These are phyloP conservation scores for Pseudorectes ferrugineus DNA, from an alignment of 2,113 vertebrate species.

Conservation along the genomic window DNA sequence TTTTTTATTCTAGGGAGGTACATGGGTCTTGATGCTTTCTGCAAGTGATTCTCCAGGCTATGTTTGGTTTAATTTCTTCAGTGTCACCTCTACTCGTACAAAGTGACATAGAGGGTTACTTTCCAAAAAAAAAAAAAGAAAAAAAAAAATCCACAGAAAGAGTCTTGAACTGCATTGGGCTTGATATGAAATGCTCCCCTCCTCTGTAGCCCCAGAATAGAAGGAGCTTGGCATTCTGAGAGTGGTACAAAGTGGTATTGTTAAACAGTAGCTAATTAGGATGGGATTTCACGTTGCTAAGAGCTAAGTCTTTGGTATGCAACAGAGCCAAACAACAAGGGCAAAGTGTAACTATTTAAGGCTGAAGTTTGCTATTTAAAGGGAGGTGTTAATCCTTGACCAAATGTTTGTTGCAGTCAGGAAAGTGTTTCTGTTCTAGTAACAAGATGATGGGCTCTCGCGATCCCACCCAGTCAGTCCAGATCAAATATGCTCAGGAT, in stretches of 20 bases:
- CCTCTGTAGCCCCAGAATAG: constrained; percentile 50
- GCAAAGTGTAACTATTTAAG: constrained; percentile 60
- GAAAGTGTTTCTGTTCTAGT: background rate
- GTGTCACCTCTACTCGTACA: background rate
- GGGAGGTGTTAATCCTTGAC: background rate
- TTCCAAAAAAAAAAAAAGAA: background rate
- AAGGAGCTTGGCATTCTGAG: constrained; percentile 51
- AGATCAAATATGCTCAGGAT: constrained; percentile 30
- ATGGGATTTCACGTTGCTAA: constrained; percentile 71
- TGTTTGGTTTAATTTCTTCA: background rate
- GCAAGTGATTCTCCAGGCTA: background rate
- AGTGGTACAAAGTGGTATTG: constrained; percentile 71
- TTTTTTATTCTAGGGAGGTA: background rate
- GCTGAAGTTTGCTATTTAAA: constrained; percentile 50
- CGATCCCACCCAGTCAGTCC: background rate
- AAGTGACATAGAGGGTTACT: background rate
- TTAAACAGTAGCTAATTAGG: constrained; percentile 65
- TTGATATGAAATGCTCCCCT: constrained; percentile 6
- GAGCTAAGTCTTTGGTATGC: constrained; percentile 66
- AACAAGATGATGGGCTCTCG: background rate
- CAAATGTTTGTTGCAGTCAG: background rate
- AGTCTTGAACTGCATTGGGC: background rate
- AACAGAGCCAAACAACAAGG: constrained; percentile 44
- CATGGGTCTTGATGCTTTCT: background rate
- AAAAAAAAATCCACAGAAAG: background rate